Evolutionary conservation across 1,140 invertebrate species (phyloP), one percentile per base, ranked within the genome.

Genomic region (Ceratosolen fusciceps): DNA sequence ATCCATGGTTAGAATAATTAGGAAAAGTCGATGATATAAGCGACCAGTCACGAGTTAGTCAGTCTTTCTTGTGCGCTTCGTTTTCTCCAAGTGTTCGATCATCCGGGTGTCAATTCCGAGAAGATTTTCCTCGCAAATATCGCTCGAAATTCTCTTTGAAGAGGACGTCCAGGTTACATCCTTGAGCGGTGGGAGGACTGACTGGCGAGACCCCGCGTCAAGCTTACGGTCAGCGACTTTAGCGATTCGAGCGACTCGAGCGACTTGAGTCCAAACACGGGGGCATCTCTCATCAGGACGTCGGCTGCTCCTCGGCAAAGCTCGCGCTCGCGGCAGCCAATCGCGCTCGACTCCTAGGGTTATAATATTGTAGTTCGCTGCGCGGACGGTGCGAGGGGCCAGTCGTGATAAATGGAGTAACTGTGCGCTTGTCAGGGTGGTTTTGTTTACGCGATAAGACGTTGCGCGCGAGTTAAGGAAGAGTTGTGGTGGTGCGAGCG

Each of bases 361-460:
- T 62, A 34, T 21, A 21, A 52, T 65, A 70, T 70, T 70, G n/a
- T 70, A 70, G 67, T 70, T 70, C 39, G 67, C 21, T 65, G 75
- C 79, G 71, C 78, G 83, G 84, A 84, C 82, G 82, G 86, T 83
- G 86, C 83, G 86, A 82, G 84, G 67, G n/a, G 88, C 84, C 83
- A 88, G 88, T 88, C 54, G 31, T 88, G 87, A 89, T 89, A 87
- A 89, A 89, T 89, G 87, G 87, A 87, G 85, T 86, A 87, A 78
- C 77, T 87, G 82, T 89, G 88, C 88, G 88, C 89, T 89, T 90
- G 88, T 90, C 88, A 88, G 88, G 86, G 85, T 89, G 88, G 89
- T 89, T 90, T 91, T 91, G 89, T 91, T 91, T 91, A 91, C 90
- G 86, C 87, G 86, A 86, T 87, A 88, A 86, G 82, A 85, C 73